Conservation (phyloP, 2,113 vertebrate species). For the Equus quagga region DNA sequence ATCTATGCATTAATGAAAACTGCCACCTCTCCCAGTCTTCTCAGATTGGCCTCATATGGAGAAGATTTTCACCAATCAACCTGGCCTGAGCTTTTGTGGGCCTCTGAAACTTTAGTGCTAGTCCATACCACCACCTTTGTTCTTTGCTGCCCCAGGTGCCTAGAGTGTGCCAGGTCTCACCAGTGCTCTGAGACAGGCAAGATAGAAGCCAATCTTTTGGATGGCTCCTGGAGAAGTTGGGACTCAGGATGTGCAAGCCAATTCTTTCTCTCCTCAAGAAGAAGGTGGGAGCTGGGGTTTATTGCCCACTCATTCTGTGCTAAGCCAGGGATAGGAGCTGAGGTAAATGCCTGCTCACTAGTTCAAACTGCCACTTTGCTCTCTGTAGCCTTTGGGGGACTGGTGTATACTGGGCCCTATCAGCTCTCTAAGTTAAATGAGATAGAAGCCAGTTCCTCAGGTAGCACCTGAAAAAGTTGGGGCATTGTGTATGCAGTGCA, state of each 20-base stretch:
- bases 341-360: background rate
- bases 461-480: background rate
- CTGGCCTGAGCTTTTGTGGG: background rate
- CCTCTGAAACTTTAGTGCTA: background rate
- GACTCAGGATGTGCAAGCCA: background rate
- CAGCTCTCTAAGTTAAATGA: background rate
- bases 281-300: background rate
- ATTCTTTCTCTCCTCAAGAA: background rate
- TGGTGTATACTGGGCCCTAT: background rate
- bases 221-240: background rate
- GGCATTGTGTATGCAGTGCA: background rate
- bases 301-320: background rate
- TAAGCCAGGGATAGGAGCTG: background rate
- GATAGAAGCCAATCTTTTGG: background rate
- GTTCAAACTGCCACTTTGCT: background rate
- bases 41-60: background rate
- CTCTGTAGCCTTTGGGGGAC: background rate
- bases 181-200: background rate
- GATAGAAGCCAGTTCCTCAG: background rate
- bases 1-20: background rate
- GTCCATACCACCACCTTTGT: background rate
- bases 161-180: background rate
- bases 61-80: background rate
- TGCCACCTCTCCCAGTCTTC: background rate
- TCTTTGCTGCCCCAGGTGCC: background rate